Evolutionary conservation across 2,888 invertebrate species (phyloP).

Genomic region (Arge pagana): DNA sequence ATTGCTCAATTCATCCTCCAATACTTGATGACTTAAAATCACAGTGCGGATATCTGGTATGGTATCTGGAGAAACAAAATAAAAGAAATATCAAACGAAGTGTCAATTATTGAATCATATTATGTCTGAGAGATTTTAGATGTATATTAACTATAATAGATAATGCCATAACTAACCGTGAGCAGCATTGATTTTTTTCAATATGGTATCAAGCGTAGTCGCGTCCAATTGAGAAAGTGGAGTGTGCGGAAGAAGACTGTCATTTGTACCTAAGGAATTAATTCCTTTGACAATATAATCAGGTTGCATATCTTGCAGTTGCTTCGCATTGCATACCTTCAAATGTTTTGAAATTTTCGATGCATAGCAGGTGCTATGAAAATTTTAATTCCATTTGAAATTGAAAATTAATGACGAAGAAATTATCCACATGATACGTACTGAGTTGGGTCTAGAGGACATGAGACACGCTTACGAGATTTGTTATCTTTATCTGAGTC

Average conservation of each 20-base stretch:
- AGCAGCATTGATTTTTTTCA: slow-evolving; percentile 46
- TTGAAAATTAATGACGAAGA: slow-evolving; percentile 21
- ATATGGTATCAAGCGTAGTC: slow-evolving; percentile 37
- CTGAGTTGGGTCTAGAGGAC: slow-evolving; percentile 77
- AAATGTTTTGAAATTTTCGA: slow-evolving; percentile 73
- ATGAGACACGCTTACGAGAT: slow-evolving; percentile 62
- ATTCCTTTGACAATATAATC: slow-evolving; percentile 63
- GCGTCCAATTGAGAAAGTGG: slow-evolving; percentile 44
- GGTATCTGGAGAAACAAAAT: slow-evolving; percentile 36
- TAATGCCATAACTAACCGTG: slow-evolving; percentile 38
- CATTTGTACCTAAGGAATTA: slow-evolving; percentile 55
- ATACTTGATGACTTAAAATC: slow-evolving; percentile 56
- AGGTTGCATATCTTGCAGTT: slow-evolving; percentile 56
- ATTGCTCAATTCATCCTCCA: slow-evolving; percentile 61
- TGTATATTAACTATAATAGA: not conserved
- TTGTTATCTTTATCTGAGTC: slow-evolving; percentile 28
- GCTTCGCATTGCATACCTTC: slow-evolving; percentile 73
- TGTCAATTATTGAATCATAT: no score
- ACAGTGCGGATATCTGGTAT: slow-evolving; percentile 55
- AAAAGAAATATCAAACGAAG: no score
- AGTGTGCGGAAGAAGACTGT: slow-evolving; percentile 28
- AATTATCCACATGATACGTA: slow-evolving; percentile 55
- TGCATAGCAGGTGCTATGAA: slow-evolving; percentile 69
- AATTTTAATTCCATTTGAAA: slow-evolving; percentile 32
- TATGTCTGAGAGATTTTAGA: no score